These are phyloP conservation scores for Nettapus auritus DNA, from an alignment of 2,113 vertebrate genomes.

Conservation along the genomic window DNA sequence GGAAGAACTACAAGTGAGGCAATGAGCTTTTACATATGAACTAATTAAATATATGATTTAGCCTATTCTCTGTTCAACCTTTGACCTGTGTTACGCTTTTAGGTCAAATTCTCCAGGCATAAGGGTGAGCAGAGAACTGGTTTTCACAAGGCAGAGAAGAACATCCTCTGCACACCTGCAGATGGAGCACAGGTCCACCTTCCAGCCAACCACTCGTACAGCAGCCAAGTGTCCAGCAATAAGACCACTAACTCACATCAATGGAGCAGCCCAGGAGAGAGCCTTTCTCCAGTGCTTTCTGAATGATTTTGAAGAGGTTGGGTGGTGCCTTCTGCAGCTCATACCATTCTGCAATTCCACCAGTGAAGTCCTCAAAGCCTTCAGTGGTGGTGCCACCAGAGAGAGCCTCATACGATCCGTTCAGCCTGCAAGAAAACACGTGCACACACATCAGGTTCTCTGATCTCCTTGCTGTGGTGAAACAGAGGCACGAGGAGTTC, in stretches of 20 bases:
- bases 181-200: background rate
- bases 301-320: conserved; percentile 90
- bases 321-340: conserved; percentile 84
- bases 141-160: background rate
- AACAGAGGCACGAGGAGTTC: background rate
- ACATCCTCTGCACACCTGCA: background rate
- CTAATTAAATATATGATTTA: background rate
- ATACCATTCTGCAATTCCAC: conserved; percentile 91
- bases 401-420: conserved; percentile 90
- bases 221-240: background rate
- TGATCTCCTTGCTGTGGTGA: background rate
- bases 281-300: conserved; percentile 89
- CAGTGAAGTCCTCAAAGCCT: conserved; percentile 95
- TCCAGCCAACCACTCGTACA: background rate
- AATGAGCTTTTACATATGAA: background rate
- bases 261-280: conserved; percentile 95
- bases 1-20: background rate
- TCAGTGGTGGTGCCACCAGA: conserved; percentile 93
- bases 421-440: conserved; percentile 73
- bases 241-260: conserved; percentile 79
- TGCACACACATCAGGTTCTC: background rate
- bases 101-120: background rate
- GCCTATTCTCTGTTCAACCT: background rate
- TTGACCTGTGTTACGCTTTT: background rate
- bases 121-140: background rate